Percentiles rank a stretch among this genome's conserved stretches.
Conservation (phyloP, 2,888 invertebrate genomes). For the Cheilosia impressa region DNA sequence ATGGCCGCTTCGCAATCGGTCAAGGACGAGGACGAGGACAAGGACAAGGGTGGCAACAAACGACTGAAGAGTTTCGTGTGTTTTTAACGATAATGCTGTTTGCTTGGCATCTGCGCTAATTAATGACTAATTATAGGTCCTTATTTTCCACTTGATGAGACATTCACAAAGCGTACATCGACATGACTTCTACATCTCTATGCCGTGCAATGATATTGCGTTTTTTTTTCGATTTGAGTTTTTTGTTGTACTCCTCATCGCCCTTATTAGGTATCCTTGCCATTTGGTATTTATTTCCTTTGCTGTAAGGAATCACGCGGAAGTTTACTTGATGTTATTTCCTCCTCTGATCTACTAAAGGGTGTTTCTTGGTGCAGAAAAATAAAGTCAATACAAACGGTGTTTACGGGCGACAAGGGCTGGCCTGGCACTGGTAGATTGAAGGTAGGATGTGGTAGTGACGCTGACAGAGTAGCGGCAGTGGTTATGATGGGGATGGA, state of each 20-base stretch:
- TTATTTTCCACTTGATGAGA: constrained; percentile 67
- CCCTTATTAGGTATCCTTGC: constrained; percentile 63
- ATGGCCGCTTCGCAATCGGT: not conserved
- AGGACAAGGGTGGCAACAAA: not conserved
- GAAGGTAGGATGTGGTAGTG: constrained; percentile 33
- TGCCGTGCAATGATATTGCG: constrained; percentile 34
- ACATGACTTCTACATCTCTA: constrained; percentile 16
- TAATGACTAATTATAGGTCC: constrained; percentile 67
- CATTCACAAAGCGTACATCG: constrained; percentile 54
- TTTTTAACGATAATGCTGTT: constrained; percentile 53
- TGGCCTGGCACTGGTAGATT: not conserved
- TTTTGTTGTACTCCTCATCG: constrained; percentile 28
- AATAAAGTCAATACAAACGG: constrained; percentile 61
- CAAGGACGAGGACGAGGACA: constrained; percentile 1
- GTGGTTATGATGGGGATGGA: constrained; percentile 10
- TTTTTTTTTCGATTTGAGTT: constrained; percentile 7
- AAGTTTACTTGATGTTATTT: constrained; percentile 70
- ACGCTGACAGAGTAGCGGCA: constrained; percentile 31
- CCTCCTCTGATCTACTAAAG: constrained; percentile 61
- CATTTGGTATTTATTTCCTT: constrained; percentile 60
- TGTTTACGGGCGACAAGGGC: constrained; percentile 36
- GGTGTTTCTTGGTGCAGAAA: constrained; percentile 65
- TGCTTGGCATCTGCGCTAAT: constrained; percentile 58
- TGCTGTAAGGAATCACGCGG: constrained; percentile 66
- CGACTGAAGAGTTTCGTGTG: constrained; percentile 37